phyloP scores from a whole-genome alignment of 2,113 vertebrate genomes.

The Pipra filicauda region DNA sequence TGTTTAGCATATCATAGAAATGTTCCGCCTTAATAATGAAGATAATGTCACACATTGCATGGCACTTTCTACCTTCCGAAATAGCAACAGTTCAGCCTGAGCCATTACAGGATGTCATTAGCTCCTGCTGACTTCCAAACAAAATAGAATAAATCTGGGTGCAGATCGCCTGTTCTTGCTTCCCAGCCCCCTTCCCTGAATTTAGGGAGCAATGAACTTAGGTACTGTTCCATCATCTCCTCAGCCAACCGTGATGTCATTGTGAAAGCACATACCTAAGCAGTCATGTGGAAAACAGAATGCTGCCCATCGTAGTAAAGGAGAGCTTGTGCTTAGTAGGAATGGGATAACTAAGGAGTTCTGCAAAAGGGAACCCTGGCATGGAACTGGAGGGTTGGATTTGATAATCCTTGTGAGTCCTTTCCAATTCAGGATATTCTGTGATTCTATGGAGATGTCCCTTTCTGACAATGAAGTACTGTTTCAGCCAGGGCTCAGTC shows the following conservation, averaged over 20 bases:
- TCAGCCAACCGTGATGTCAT: neutral
- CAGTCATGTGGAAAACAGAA: neutral
- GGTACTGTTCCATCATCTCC: neutral
- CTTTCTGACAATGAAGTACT: neutral
- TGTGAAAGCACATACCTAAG: neutral
- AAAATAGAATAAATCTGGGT: neutral
- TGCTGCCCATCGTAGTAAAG: neutral
- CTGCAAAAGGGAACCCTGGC: neutral
- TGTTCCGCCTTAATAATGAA: neutral
- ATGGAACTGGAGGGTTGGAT: neutral
- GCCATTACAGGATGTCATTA: neutral
- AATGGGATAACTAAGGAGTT: neutral
- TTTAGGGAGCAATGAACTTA: neutral
- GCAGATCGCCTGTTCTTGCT: neutral
- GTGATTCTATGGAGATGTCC: neutral
- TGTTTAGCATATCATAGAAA: neutral
- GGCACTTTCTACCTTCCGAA: neutral
- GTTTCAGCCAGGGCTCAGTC: neutral
- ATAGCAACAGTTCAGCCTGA: fast-evolving
- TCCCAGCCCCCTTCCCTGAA: neutral
- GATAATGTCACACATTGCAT: fast-evolving
- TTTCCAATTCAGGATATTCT: neutral
- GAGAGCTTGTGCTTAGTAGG: neutral
- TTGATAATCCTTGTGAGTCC: neutral
- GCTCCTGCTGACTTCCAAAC: neutral